A percentile compares a stretch with the other conserved stretches of the same genome.
Conservation (phyloP, 2,797 vertebrate species). For the Acanthiza pusilla region DNA sequence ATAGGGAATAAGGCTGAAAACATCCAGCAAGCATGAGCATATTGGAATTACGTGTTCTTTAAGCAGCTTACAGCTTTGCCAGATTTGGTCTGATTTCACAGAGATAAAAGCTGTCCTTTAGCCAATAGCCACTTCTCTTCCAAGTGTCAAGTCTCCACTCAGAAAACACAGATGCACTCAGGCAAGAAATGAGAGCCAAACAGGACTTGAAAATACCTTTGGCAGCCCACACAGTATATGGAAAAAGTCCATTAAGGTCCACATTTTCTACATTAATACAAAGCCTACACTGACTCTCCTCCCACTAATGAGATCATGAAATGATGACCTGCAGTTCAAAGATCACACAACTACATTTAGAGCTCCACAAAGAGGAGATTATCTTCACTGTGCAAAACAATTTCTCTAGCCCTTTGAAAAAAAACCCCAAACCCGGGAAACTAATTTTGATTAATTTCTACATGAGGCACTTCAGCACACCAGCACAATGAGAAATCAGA, state of each 20-base stretch:
- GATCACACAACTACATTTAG: background rate
- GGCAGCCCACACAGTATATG: background rate
- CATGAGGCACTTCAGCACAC: background rate
- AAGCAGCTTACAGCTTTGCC: background rate
- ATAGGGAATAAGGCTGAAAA: background rate
- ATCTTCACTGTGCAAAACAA: background rate
- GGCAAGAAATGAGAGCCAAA: constrained; percentile 6
- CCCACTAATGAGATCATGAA: background rate
- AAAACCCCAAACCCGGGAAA: background rate
- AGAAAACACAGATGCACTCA: constrained; percentile 11
- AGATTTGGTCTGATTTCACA: constrained; percentile 26
- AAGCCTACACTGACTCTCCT: background rate
- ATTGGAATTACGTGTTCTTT: background rate
- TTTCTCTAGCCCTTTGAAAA: background rate
- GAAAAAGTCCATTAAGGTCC: background rate
- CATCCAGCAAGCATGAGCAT: background rate
- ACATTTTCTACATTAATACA: background rate
- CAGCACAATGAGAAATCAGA: constrained; percentile 15
- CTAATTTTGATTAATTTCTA: background rate
- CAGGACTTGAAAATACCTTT: background rate
- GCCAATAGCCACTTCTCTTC: constrained; percentile 23
- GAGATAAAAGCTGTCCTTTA: constrained; percentile 26
- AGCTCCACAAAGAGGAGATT: background rate
- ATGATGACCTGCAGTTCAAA: background rate
- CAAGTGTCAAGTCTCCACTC: constrained; percentile 24